Percentiles rank a stretch among this genome's conserved stretches.
Conservation (phyloP, 2,797 vertebrate genomes). For the Catamblyrhynchus diadema region DNA sequence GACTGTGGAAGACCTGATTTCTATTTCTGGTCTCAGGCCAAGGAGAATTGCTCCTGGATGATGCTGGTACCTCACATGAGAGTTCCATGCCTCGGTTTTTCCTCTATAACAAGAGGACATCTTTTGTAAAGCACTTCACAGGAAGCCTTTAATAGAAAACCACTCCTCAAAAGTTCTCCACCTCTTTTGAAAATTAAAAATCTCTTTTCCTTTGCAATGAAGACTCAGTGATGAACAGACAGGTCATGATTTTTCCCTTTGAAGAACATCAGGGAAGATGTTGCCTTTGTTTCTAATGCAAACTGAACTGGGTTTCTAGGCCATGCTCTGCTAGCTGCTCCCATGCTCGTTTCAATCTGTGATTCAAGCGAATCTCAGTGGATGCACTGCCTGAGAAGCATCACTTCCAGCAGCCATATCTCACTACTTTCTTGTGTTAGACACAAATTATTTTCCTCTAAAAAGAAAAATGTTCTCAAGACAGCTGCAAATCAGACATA, state of each 20-base stretch:
- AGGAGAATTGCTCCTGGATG: background rate
- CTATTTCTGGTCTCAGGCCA: background rate
- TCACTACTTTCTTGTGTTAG: background rate
- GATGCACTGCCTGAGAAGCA: background rate
- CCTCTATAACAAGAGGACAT: background rate
- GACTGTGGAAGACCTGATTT: background rate
- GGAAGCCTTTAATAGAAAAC: background rate
- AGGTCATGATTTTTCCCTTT: background rate
- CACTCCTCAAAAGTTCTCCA: background rate
- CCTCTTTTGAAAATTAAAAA: background rate
- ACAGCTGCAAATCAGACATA: background rate
- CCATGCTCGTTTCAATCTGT: background rate
- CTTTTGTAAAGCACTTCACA: background rate
- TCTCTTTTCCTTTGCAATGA: background rate
- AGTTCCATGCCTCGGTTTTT: background rate
- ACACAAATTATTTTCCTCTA: background rate
- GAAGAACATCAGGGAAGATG: background rate
- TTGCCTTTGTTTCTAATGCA: background rate
- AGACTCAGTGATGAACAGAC: rapidly evolving
- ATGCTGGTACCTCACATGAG: background rate
- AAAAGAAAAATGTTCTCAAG: background rate
- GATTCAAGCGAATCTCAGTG: background rate
- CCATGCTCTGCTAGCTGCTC: background rate
- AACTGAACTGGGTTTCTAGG: conserved; percentile 12
- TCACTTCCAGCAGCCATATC: background rate